Conservation (phyloP, 2,113 vertebrate species). For the Lonchura striata region DNA sequence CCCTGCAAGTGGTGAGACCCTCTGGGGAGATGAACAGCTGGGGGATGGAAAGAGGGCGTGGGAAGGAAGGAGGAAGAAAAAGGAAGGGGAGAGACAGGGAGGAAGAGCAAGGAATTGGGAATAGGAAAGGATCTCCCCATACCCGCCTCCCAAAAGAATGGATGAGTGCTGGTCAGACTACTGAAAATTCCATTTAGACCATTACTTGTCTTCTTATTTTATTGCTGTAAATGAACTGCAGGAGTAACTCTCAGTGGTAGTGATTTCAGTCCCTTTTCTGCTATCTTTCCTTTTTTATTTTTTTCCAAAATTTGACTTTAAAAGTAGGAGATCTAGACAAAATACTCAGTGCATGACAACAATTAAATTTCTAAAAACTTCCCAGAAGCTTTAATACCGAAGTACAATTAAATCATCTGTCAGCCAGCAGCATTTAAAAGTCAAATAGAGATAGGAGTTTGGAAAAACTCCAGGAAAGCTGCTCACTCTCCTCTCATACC, state of each 20-base stretch:
- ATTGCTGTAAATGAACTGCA: not conserved
- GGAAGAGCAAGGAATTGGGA: not conserved
- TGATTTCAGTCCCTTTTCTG: not conserved
- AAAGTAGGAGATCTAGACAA: not conserved
- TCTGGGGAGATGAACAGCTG: not conserved
- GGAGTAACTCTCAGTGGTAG: not conserved
- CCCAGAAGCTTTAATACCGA: not conserved
- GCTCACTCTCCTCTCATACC: not conserved
- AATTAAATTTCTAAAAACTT: not conserved
- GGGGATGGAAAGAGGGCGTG: not conserved
- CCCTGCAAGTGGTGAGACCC: not conserved
- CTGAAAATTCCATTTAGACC: not conserved
- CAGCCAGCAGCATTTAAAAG: not conserved
- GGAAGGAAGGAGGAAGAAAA: not conserved
- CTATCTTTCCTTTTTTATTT: not conserved
- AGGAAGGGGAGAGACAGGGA: not conserved
- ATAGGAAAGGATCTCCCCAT: not conserved
- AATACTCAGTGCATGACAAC: not conserved
- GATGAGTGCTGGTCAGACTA: not conserved
- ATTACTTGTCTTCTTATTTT: not conserved
- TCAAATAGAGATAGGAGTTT: not conserved
- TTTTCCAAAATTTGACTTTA: not conserved
- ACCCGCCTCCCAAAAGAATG: not conserved
- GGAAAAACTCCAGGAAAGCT: not conserved
- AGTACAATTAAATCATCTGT: constrained; percentile 11